Base-by-base conservation (phyloP, 2,113 vertebrate species). In the Myocastor coypus region DNA sequence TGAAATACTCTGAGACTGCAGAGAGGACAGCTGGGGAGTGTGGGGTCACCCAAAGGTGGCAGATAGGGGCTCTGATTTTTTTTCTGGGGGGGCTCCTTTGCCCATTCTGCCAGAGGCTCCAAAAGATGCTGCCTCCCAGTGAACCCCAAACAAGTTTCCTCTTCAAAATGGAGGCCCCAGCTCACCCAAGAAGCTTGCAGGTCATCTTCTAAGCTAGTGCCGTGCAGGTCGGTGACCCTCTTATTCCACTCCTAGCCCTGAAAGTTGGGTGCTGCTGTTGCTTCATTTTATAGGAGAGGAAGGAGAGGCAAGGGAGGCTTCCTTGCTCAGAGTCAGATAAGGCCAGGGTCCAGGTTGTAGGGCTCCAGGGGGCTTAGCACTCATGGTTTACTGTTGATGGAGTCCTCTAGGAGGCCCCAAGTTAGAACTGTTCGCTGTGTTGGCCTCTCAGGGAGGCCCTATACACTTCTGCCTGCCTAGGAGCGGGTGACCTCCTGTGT, bases 191-290 rank as follows among this genome's bases (percentile, higher is more conserved):
- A 68, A 13, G 17, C 13, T 7, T 5, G 5, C 5, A 32, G 34
- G 37, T 24, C 55, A 6, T 30, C 71, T 75, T 34, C 20, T 37
- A 40, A 20, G 32, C 55, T 26, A 1, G 32, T 17, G 0, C 37
- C 34, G 0, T n/a, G 7, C 32, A 22, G 9, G 20, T 3, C 7
- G 17, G 46, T 1, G 42, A 32, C n/a, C 42, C 1, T 1, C 42
- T 17, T 13, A 57, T n/a, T 75, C 66, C 2, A 19, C 24, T 3
- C 37, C 30, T 52, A 66, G 10, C 28, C n/a, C 68, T 30, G 17
- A 13, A 32, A 34, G 46, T 68, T 32, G 42, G 22, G 6, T 22
- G 32, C 55, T 52, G 52, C 5, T 22, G 12, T 34, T 22, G 4
- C 9, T 34, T 66, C 81, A 75, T 73, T 63, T 13, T 46, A 73